These are phyloP conservation scores for Echinometra lucunter DNA, from an alignment of 53 echinoderm and acorn worm species.

Conservation along the genomic window DNA sequence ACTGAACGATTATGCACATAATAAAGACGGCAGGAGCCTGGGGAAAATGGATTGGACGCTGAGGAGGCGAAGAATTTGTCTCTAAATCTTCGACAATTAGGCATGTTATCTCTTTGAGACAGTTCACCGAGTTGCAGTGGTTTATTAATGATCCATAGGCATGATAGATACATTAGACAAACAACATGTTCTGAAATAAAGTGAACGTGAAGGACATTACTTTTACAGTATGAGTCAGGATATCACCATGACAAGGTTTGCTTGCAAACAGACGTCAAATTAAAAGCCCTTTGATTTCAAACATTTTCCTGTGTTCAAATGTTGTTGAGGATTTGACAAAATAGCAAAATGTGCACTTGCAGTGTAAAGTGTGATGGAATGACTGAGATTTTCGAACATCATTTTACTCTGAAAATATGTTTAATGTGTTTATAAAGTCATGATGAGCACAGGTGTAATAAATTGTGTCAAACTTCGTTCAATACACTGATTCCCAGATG, in stretches of 20 bases:
- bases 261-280: not conserved
- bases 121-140: not conserved
- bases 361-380: not conserved
- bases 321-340: not conserved
- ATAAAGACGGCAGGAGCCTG: not conserved
- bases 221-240: not conserved
- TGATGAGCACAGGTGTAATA: no score
- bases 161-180: not conserved
- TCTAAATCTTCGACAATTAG: not conserved
- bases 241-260: not conserved
- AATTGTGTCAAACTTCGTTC: no score
- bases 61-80: not conserved
- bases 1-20: slow-evolving; percentile 41
- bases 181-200: not conserved
- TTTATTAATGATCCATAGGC: not conserved
- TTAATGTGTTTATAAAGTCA: no score
- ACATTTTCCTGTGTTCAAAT: not conserved
- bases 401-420: no score
- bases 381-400: no score
- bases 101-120: not conserved
- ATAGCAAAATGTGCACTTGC: not conserved
- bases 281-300: not conserved
- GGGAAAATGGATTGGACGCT: slow-evolving; percentile 7
- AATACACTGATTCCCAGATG: no score
- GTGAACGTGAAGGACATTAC: not conserved